phyloP scores from a whole-genome alignment of 1,140 invertebrate genomes.

The Notospermus geniculatus region DNA sequence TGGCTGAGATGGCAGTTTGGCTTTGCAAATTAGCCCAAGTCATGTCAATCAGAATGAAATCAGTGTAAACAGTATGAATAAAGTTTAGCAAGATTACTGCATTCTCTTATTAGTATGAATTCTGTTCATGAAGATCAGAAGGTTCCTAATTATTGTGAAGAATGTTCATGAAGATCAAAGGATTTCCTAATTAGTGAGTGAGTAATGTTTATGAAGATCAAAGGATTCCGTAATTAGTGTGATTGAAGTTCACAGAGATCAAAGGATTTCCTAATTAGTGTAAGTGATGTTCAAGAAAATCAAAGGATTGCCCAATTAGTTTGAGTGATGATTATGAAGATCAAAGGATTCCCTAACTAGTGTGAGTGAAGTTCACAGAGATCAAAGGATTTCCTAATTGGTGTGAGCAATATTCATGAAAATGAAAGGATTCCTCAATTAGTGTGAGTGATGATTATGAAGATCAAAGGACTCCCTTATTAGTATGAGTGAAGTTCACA shows the following conservation, averaged over 20 bases:
- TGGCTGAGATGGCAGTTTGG: too few species aligned
- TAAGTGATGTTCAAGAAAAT: too few species aligned
- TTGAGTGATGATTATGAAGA: too few species aligned
- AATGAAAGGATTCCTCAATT: neutral
- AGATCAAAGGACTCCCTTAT: slow-evolving; percentile 7
- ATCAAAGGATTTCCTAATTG: slow-evolving; percentile 7
- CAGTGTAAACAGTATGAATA: too few species aligned
- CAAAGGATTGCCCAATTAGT: too few species aligned
- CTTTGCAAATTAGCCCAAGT: too few species aligned
- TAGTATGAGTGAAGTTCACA: slow-evolving; percentile 9
- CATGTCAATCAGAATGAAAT: too few species aligned
- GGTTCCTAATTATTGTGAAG: neutral
- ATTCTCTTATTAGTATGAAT: neutral
- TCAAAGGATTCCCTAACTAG: slow-evolving; percentile 9
- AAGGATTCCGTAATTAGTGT: slow-evolving; percentile 10
- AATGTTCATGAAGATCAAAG: neutral
- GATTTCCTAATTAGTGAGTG: slow-evolving; percentile 13
- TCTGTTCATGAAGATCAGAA: neutral
- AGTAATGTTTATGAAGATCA: slow-evolving; percentile 7
- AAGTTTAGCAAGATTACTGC: too few species aligned
- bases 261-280: neutral
- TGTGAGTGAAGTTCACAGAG: slow-evolving; percentile 7
- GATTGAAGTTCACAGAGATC: neutral
- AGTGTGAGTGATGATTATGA: neutral
- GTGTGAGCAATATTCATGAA: neutral